These are phyloP conservation scores for Oryzias melastigma DNA, from an alignment of 2,113 vertebrate species.

Conservation along the genomic window DNA sequence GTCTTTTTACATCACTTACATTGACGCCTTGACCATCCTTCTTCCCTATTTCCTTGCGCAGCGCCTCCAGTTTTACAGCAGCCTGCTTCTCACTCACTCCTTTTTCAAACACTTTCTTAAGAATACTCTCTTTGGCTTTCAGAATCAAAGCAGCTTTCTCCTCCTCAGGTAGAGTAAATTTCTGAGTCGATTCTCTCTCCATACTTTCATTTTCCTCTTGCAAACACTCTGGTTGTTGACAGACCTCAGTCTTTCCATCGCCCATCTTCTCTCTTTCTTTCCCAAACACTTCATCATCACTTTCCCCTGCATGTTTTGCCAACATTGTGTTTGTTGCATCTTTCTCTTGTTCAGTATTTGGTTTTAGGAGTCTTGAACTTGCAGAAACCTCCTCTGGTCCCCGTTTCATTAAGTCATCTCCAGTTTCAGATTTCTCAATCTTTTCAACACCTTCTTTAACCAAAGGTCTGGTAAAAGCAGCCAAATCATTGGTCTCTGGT, in stretches of 20 bases:
- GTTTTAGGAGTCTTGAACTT: neutral
- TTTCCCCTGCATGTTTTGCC: constrained; percentile 10
- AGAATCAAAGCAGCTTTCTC: constrained; percentile 71
- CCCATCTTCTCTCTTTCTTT: constrained; percentile 7
- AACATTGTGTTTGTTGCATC: neutral
- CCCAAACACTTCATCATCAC: constrained; percentile 20
- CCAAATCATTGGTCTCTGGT: neutral
- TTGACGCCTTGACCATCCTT: constrained; percentile 35
- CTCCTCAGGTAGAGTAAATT: constrained; percentile 35
- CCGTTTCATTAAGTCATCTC: constrained; percentile 8
- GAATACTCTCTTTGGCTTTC: constrained; percentile 78
- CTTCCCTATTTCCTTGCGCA: constrained; percentile 60
- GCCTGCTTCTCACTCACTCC: constrained; percentile 72
- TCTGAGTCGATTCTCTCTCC: constrained; percentile 41
- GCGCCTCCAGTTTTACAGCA: constrained; percentile 66
- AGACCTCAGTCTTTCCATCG: constrained; percentile 19
- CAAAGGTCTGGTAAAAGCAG: neutral
- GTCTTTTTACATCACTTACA: neutral
- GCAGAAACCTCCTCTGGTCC: constrained; percentile 5
- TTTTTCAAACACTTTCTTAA: constrained; percentile 76
- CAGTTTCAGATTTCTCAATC: neutral
- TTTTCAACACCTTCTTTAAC: neutral
- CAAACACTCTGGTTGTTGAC: constrained; percentile 12
- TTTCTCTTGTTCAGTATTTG: constrained; percentile 11
- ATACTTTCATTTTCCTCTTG: constrained; percentile 39